These are phyloP conservation scores for Odontamblyopus rebecca DNA, from an alignment of 2,797 vertebrate species.

Conservation along the genomic window DNA sequence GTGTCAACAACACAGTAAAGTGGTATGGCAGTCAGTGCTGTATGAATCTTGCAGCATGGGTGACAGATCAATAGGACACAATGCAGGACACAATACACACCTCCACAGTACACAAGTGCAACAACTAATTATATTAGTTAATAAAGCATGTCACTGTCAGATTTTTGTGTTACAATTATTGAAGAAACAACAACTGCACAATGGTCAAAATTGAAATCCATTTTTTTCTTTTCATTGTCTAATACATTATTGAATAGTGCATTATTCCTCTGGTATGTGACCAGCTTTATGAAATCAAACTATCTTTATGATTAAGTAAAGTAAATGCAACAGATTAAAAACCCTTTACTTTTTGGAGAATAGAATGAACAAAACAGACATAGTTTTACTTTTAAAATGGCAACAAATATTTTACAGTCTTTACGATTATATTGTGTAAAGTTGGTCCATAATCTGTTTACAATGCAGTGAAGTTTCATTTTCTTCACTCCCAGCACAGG, in stretches of 20 bases:
- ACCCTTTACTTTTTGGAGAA: neutral
- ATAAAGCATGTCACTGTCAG: neutral
- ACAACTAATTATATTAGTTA: neutral
- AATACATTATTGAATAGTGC: no score
- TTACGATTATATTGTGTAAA: neutral
- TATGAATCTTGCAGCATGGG: conserved; percentile 5
- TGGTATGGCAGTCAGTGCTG: neutral
- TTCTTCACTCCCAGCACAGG: conserved; percentile 47
- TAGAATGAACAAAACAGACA: neutral
- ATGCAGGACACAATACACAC: conserved; percentile 21
- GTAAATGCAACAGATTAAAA: no score
- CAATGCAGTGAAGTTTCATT: conserved; percentile 1
- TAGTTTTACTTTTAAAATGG: neutral
- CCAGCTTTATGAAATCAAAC: no score
- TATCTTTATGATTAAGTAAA: no score
- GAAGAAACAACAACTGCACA: neutral
- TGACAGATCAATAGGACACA: conserved; percentile 31
- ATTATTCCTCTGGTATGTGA: no score
- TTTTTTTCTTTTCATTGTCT: no score
- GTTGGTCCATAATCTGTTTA: neutral
- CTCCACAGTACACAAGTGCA: neutral
- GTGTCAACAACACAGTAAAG: neutral
- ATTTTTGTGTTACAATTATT: neutral
- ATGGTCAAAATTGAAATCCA: neutral
- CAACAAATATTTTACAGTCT: neutral